phyloP scores from a whole-genome alignment of 2,797 vertebrate genomes.

The Morus bassanus region DNA sequence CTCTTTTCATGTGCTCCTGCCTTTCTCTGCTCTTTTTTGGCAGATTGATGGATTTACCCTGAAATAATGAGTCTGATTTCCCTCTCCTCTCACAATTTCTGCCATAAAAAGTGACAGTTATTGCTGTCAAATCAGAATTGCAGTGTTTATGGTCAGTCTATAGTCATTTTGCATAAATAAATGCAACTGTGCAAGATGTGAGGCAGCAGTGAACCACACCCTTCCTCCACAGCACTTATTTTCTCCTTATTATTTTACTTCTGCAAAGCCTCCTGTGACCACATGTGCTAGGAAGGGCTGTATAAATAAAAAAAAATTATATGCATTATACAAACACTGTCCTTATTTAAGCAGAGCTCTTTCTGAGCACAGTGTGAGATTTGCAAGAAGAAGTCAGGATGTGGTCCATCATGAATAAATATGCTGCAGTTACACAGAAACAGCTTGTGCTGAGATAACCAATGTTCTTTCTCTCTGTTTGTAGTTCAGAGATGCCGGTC shows the following conservation, averaged over 20 bases:
- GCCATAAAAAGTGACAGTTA: neutral
- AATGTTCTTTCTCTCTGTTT: neutral
- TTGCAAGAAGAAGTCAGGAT: neutral
- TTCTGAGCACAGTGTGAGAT: neutral
- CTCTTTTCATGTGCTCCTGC: neutral
- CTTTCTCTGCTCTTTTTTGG: neutral
- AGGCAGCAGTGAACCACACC: neutral
- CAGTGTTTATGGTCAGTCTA: neutral
- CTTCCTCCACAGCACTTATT: neutral
- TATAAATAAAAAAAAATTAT: neutral
- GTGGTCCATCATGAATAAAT: neutral
- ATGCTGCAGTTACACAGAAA: rapidly evolving
- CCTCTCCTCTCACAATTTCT: neutral
- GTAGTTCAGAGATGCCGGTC: constrained; percentile 84
- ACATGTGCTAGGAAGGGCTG: neutral
- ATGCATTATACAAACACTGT: neutral
- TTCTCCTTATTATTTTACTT: neutral
- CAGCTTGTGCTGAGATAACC: neutral
- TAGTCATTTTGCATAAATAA: neutral
- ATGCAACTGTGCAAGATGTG: neutral
- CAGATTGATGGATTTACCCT: neutral
- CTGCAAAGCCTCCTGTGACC: neutral
- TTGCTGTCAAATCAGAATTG: constrained; percentile 13
- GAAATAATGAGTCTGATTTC: constrained; percentile 14
- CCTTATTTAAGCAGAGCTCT: neutral